Conservation (phyloP, 2,888 invertebrate genomes). For the Phortica okadai region DNA sequence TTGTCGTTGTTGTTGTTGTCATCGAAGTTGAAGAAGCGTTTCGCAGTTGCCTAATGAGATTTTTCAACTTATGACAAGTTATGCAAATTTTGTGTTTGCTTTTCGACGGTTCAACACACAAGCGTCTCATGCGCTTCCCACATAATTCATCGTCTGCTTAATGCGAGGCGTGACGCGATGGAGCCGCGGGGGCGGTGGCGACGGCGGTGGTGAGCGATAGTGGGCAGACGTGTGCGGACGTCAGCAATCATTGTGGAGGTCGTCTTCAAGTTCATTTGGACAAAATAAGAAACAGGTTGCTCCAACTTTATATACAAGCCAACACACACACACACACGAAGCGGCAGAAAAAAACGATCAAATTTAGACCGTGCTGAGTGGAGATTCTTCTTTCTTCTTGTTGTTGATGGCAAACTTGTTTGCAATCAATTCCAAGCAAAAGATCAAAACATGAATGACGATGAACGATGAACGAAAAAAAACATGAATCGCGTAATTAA, state of each 20-base stretch:
- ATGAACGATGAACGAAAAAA: background rate
- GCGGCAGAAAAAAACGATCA: background rate
- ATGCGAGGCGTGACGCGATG: background rate
- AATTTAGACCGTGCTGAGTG: background rate
- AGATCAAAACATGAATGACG: background rate
- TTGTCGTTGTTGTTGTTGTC: background rate
- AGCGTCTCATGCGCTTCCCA: constrained; percentile 40
- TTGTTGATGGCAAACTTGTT: background rate
- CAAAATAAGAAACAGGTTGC: background rate
- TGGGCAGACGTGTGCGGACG: background rate
- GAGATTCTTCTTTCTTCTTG: background rate
- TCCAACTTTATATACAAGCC: background rate
- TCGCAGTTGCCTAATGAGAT: constrained; percentile 61
- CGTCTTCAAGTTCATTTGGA: constrained; percentile 3
- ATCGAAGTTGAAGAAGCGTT: too few species aligned
- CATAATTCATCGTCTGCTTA: constrained; percentile 40
- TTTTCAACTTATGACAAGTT: constrained; percentile 70
- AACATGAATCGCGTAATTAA: background rate
- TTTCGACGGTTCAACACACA: background rate
- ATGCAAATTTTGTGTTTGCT: constrained; percentile 57
- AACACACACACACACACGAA: background rate
- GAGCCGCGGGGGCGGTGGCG: background rate
- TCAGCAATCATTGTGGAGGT: background rate
- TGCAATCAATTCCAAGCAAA: background rate
- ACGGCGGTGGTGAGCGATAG: background rate